phyloP scores from a whole-genome alignment of 2,797 vertebrate species.

The Typhlichthys subterraneus region DNA sequence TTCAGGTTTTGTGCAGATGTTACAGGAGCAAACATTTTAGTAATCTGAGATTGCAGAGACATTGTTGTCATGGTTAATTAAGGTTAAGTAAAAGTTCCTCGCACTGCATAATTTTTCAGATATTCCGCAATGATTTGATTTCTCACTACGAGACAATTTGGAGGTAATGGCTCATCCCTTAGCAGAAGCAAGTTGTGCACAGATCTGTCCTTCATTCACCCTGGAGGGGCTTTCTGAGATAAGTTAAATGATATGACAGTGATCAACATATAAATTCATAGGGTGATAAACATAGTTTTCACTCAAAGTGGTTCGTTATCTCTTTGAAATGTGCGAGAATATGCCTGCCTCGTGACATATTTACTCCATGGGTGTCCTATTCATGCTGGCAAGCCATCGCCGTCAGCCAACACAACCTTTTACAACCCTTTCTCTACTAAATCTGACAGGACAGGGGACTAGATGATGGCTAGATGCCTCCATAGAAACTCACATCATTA shows the following conservation, averaged over 20 bases:
- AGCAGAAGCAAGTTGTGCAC: slow-evolving; percentile 58
- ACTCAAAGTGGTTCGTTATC: slow-evolving; percentile 50
- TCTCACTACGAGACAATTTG: slow-evolving; percentile 56
- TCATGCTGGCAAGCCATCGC: slow-evolving; percentile 37
- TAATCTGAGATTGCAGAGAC: slow-evolving; percentile 17
- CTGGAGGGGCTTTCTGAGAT: slow-evolving; percentile 57
- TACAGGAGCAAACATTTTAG: slow-evolving; percentile 37
- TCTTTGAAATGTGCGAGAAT: slow-evolving; percentile 30
- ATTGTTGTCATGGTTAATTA: slow-evolving; percentile 25
- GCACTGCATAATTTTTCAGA: slow-evolving; percentile 49
- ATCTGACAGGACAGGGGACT: slow-evolving; percentile 34
- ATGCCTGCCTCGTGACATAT: slow-evolving; percentile 31
- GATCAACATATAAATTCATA: slow-evolving; percentile 23
- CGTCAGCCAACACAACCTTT: slow-evolving; percentile 45
- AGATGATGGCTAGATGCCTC: slow-evolving; percentile 13
- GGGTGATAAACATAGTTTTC: slow-evolving; percentile 44
- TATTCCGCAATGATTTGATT: slow-evolving; percentile 56
- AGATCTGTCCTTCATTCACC: slow-evolving; percentile 68
- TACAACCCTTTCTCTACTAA: slow-evolving; percentile 33
- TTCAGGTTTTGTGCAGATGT: slow-evolving; percentile 43
- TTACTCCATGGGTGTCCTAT: slow-evolving; percentile 33
- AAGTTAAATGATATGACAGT: slow-evolving; percentile 8
- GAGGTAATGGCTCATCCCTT: slow-evolving; percentile 55
- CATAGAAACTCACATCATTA: not conserved
- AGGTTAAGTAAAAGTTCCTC: slow-evolving; percentile 30